Evolutionary conservation across 2,113 vertebrate genomes (phyloP), one percentile per base, ranked within the genome.

Genomic region (Scopus umbretta): DNA sequence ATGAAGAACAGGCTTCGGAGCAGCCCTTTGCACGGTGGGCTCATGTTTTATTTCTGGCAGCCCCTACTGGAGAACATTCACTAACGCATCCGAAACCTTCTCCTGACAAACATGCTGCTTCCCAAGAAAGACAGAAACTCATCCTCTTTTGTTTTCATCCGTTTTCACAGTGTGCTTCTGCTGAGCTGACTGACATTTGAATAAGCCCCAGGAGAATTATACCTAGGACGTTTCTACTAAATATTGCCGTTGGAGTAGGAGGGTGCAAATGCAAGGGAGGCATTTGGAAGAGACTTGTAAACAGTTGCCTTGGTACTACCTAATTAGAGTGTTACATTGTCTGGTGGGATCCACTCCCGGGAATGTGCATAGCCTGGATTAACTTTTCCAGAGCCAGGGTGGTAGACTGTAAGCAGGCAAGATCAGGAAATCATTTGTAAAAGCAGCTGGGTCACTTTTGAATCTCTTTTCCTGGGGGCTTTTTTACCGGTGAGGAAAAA

Each of bases 261-360:
- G 91, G 95, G 91, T 95, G 92, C 94, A 96, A 95, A 95, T 1
- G 79, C 92, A 91, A 96, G 67, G 78, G 92, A 97, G 92, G 94
- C 66, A 91, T 94, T 96, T 96, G 91, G 93, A 96, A 85, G 74
- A 90, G 94, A 85, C 91, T 94, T 80, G 94, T 97, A 97, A 96
- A 97, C 95, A 96, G 97, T 96, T 97, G 96, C 92, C 94, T 94
- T 92, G 95, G 95, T 91, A 88, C 91, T 90, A 72, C 67, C 95
- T 90, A 88, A 91, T 96, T 94, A 96, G 86, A 80, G 81, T 80
- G 71, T 80, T 95, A 95, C 74, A 95, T 92, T 97, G 94, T 95
- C 94, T 97, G 93, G 89, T 97, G 97, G 91, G 87, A 92, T 93
- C 91, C 59, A 50, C 84, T 96, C 91, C 78, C 81, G 42, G 96